A percentile compares a stretch with the other conserved stretches of the same genome.
Evolutionary conservation across 35 echinoderm and acorn worm genomes (phyloP).

Genomic region (Ophioderma brevispina): DNA sequence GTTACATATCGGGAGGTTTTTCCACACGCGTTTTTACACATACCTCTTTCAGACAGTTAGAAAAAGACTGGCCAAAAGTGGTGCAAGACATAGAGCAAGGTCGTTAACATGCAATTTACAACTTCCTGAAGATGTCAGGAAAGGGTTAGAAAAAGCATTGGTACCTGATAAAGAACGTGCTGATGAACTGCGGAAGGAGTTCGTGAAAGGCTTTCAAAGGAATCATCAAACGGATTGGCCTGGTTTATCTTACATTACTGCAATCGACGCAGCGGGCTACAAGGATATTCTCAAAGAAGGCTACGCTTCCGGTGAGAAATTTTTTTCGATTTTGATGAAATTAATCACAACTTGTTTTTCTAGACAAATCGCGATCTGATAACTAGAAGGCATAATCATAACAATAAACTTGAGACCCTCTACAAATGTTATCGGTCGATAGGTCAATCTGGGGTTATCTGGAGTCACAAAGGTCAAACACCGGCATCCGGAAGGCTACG

Average conservation of each 20-base stretch:
- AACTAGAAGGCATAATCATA: no score
- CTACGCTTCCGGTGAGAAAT: conserved; percentile 38
- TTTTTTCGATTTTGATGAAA: no score
- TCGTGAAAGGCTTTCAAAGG: conserved; percentile 48
- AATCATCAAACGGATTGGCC: conserved; percentile 64
- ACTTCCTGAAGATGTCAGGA: background rate
- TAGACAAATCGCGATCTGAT: no score
- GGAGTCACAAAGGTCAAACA: no score
- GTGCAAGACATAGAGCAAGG: conserved; percentile 35
- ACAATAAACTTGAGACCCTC: no score
- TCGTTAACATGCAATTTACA: background rate
- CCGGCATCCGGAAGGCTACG: no score
- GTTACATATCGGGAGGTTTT: background rate
- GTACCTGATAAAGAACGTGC: conserved; percentile 30
- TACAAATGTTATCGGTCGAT: no score
- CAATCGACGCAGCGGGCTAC: conserved; percentile 23
- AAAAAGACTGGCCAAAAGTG: conserved; percentile 33
- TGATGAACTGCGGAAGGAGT: conserved; percentile 46
- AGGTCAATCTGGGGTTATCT: no score
- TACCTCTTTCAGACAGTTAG: conserved; percentile 22
- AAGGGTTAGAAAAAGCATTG: background rate
- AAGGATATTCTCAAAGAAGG: conserved; percentile 18
- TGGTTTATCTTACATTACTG: background rate
- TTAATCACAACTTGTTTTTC: no score
- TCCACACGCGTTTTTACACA: conserved; percentile 2